Evolutionary conservation across 2,888 invertebrate genomes (phyloP).

Genomic region (Tortrix viridana): DNA sequence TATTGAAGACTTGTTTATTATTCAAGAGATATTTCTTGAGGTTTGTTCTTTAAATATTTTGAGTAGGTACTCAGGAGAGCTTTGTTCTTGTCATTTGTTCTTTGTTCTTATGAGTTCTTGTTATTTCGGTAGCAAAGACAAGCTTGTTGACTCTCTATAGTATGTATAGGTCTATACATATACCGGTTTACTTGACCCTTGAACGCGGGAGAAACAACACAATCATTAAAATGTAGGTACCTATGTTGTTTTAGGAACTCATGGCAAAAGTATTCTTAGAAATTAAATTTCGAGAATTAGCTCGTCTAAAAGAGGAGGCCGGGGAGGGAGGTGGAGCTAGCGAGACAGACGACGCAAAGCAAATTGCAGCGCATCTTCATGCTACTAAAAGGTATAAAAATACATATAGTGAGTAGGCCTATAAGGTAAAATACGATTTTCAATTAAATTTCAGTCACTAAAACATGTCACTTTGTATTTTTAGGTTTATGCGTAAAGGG

Average conservation of each 20-base stretch:
- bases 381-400: slow-evolving; percentile 57
- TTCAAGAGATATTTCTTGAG: slow-evolving; percentile 60
- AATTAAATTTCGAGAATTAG: slow-evolving; percentile 50
- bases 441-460: neutral
- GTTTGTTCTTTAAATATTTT: slow-evolving; percentile 45
- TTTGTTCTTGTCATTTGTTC: too few species aligned
- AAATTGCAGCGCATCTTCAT: slow-evolving; percentile 46
- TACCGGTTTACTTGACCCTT: too few species aligned
- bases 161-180: too few species aligned
- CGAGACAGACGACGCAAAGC: slow-evolving; percentile 44
- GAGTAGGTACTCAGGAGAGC: too few species aligned
- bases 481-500: slow-evolving; percentile 64
- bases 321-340: slow-evolving; percentile 45
- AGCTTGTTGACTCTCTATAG: too few species aligned
- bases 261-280: slow-evolving; percentile 58
- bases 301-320: slow-evolving; percentile 44
- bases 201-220: neutral
- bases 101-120: too few species aligned
- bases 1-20: slow-evolving; percentile 61
- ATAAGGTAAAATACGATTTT: too few species aligned
- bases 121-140: too few species aligned
- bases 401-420: neutral
- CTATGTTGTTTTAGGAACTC: slow-evolving; percentile 49
- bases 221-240: neutral
- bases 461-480: slow-evolving; percentile 3